Evolutionary conservation across 2,797 vertebrate species (phyloP).

Genomic region (Pipistrellus pipistrellus): DNA sequence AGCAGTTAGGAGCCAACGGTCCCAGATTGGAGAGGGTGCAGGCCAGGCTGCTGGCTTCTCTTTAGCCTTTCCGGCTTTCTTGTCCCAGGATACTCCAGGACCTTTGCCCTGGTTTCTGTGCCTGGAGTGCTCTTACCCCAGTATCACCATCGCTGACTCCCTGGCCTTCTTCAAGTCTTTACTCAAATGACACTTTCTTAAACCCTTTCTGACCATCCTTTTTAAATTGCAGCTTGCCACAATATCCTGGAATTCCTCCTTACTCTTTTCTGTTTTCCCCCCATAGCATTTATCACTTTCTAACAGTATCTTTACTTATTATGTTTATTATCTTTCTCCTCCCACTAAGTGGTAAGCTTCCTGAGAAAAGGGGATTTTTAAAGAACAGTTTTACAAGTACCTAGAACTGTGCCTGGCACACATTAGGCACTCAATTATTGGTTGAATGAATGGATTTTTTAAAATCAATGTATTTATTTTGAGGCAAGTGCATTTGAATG

Average conservation of each 20-base stretch:
- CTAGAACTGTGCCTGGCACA: background rate
- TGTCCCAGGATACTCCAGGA: constrained; percentile 24
- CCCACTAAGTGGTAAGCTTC: background rate
- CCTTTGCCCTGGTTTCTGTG: constrained; percentile 45
- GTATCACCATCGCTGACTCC: constrained; percentile 18
- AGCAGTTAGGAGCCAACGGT: too few relatives aligned
- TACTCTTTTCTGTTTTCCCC: background rate
- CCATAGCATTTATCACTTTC: constrained; percentile 21
- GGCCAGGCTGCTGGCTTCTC: background rate
- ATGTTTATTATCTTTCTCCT: constrained; percentile 23
- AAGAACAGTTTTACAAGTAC: constrained; percentile 19
- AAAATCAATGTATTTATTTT: constrained; percentile 54
- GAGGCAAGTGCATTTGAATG: constrained; percentile 21
- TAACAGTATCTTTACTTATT: background rate
- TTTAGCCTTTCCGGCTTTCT: background rate
- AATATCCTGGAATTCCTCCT: background rate
- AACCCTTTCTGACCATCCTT: background rate
- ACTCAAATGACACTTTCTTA: constrained; percentile 38
- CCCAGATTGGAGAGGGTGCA: too few relatives aligned
- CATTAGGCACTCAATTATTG: background rate
- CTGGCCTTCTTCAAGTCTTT: constrained; percentile 31
- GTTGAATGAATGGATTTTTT: constrained; percentile 45
- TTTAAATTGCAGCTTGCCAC: constrained; percentile 38
- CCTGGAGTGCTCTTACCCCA: background rate
- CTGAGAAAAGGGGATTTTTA: background rate